phyloP scores from a whole-genome alignment of 2,888 invertebrate species.

The Cephus pygmeus region DNA sequence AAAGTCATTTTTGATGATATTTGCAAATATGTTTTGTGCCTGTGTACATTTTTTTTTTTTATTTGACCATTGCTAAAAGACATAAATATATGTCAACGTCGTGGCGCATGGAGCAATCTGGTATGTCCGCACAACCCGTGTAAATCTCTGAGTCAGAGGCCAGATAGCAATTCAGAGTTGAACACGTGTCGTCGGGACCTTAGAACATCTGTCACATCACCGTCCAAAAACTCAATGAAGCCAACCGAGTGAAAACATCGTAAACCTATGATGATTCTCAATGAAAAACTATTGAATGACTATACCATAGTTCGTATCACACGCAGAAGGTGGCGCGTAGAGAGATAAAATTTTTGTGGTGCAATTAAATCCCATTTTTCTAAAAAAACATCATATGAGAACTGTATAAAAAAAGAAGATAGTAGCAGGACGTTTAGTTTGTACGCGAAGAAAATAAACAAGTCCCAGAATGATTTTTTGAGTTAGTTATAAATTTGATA shows the following conservation, averaged over 20 bases:
- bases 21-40: background rate
- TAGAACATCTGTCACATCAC: constrained; percentile 22
- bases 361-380: background rate
- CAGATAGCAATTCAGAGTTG: constrained; percentile 15
- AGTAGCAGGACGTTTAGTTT: background rate
- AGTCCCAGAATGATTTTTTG: background rate
- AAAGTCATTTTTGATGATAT: background rate
- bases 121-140: background rate
- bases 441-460: background rate
- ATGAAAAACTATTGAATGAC: constrained; percentile 13
- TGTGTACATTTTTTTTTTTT: background rate
- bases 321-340: background rate
- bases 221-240: constrained; percentile 24
- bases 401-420: background rate
- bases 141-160: constrained; percentile 5
- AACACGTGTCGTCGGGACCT: constrained; percentile 23
- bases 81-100: constrained; percentile 3
- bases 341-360: background rate
- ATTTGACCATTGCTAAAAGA: background rate
- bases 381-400: background rate
- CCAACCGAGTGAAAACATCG: constrained; percentile 21
- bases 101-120: background rate
- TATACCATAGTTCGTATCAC: background rate
- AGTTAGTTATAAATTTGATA: background rate
- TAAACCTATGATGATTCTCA: constrained; percentile 18